phyloP scores from a whole-genome alignment of 2,113 vertebrate genomes.

The Edolisoma coerulescens region DNA sequence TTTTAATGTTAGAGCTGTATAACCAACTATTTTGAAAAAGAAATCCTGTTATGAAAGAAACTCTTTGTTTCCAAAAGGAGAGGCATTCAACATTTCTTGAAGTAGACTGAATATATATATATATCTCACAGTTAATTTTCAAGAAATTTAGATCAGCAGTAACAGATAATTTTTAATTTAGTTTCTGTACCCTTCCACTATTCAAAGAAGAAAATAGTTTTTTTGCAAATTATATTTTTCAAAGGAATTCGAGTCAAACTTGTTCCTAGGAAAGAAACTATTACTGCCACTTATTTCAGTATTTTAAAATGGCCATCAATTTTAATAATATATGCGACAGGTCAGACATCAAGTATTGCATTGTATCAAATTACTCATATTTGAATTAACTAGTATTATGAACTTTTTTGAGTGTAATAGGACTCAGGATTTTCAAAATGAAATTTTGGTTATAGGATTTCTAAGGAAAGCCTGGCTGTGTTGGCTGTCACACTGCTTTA shows the following conservation, averaged over 20 bases:
- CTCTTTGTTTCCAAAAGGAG: background rate
- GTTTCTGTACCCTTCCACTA: background rate
- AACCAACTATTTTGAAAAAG: background rate
- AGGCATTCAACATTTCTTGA: background rate
- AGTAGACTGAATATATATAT: background rate
- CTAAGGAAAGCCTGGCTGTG: background rate
- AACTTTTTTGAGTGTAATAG: background rate
- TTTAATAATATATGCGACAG: background rate
- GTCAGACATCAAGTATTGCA: background rate
- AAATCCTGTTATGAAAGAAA: background rate
- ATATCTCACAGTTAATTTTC: background rate
- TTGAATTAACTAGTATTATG: background rate
- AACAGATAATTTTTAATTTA: background rate
- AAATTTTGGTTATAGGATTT: background rate
- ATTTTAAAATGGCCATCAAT: background rate
- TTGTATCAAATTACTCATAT: background rate
- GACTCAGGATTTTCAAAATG: background rate
- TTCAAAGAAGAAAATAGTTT: background rate
- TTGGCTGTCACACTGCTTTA: background rate
- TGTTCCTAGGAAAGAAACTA: background rate
- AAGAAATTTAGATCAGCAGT: background rate
- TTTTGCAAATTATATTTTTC: background rate
- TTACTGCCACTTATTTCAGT: background rate
- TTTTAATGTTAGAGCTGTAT: background rate
- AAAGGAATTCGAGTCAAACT: background rate